Evolutionary conservation across 2,797 vertebrate species (phyloP), one percentile per base, ranked within the genome.

Genomic region (Thripadectes ignobilis): DNA sequence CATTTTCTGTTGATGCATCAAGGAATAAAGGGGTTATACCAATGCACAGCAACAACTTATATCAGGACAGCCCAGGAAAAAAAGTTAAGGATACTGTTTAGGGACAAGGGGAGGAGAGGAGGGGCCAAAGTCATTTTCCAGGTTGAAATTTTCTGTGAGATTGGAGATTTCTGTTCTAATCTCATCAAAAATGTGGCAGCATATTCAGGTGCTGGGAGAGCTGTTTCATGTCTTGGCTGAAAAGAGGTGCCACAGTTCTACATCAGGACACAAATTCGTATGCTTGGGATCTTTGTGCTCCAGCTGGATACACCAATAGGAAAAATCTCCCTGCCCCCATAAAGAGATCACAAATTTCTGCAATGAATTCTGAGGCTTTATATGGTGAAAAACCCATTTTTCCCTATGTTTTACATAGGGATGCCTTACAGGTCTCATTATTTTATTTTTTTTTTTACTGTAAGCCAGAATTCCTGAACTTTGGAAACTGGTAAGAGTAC

Each of bases 241-340:
- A 77, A 73, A 71, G 38, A 62, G 24, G 38, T 58, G 22, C 34
- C 24, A 34, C 52, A 69, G 36, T 49, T 62, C 48, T 4, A 1
- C 7, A 11, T n/a, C 16, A 41, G 59, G 46, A 63, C 17, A 59
- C 5, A 88, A 67, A 54, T 67, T 74, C 30, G 21, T 12, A 14
- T 15, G n/a, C 13, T 65, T 1, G 0, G 26, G 22, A 29, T 55
- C 29, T 49, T 32, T 43, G 24, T 82, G 34, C 23, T 65, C 16
- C 45, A 57, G 30, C 52, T n/a, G n/a, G 32, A 45, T 39, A 43
- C 10, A 34, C 17, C 10, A 24, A 2, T 38, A 30, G 21, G 39
- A 45, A 23, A 54, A 58, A 41, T 46, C 32, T 76, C 9, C 17
- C 19, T 0, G 0, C 3, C 15, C 34, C 34, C 0, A 1, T 7